Evolutionary conservation across 2,797 vertebrate species (phyloP), one percentile per base, ranked within the genome.

Genomic region (Catamblyrhynchus diadema): DNA sequence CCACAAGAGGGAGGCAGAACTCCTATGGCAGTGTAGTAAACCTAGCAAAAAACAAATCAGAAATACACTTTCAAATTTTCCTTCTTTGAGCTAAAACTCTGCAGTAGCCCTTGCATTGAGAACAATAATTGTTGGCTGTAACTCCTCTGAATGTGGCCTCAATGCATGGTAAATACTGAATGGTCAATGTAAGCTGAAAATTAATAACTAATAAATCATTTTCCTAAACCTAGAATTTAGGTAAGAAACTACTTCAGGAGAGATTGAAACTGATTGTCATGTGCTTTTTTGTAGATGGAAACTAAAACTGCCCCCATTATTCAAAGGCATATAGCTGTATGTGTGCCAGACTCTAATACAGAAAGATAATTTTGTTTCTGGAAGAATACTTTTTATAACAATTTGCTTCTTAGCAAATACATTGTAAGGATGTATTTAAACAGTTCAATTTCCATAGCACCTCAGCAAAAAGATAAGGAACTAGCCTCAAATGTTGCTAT

Each of bases 1-100:
- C 95, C 96, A 96, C 95, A 95, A 97, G 96, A 90, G 96, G 97
- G 96, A 95, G 57, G 90, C 81, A 96, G 85, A 92, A 86, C 53
- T 90, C 88, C 42, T 30, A 44, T 10, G 32, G 39, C 50, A 15
- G 42, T 44, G 10, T 8, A 42, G 45, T 74, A 71, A 77, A 17
- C 3, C 18, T 71, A 30, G 48, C 5, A 61, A 62, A 60, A 70
- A 59, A 37, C 16, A 33, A 45, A 64, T 23, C 10, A 2, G 41
- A 80, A 70, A 18, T 8, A 14, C 0, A 9, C 71, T 77, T 73
- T 44, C 32, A 71, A 45, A 33, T 39, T 51, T 59, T 48, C 19
- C 28, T 12, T 28, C 41, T 53, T 62, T 25, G 39, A 77, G 18
- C 48, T 89, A 61, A 56, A 82, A 6, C 47, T 6, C 12, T 10